phyloP scores from a whole-genome alignment of 2,113 vertebrate species.

The Daboia siamensis region DNA sequence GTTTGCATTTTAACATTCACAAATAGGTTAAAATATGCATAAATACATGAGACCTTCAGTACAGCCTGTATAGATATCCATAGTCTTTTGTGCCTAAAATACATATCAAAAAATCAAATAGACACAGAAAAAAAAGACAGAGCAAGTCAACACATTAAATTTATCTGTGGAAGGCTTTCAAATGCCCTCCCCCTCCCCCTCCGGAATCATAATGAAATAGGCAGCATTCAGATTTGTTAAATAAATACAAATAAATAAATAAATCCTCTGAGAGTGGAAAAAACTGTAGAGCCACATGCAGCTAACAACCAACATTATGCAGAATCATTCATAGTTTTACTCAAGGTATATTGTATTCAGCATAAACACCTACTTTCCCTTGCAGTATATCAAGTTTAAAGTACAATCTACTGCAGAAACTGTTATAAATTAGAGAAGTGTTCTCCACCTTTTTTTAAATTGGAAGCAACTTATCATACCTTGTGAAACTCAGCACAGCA shows the following conservation, averaged over 20 bases:
- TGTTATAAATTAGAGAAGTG: neutral
- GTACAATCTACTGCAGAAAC: neutral
- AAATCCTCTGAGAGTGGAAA: neutral
- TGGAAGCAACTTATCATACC: neutral
- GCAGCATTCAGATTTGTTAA: neutral
- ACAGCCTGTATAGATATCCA: neutral
- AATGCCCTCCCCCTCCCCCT: neutral
- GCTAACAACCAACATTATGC: neutral
- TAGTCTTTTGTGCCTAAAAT: neutral
- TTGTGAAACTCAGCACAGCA: neutral
- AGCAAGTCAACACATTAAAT: neutral
- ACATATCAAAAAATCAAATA: neutral
- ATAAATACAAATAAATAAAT: neutral
- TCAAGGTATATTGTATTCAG: neutral
- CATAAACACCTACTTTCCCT: neutral
- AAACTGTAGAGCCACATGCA: neutral
- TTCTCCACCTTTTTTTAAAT: neutral
- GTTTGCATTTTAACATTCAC: neutral
- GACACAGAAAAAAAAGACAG: neutral
- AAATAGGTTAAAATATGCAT: neutral
- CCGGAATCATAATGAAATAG: neutral
- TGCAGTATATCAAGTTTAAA: neutral
- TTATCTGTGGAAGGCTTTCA: neutral
- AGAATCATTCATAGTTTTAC: neutral
- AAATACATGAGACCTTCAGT: neutral